phyloP scores from a whole-genome alignment of 2,888 invertebrate species.

The Macroteleia sp. region DNA sequence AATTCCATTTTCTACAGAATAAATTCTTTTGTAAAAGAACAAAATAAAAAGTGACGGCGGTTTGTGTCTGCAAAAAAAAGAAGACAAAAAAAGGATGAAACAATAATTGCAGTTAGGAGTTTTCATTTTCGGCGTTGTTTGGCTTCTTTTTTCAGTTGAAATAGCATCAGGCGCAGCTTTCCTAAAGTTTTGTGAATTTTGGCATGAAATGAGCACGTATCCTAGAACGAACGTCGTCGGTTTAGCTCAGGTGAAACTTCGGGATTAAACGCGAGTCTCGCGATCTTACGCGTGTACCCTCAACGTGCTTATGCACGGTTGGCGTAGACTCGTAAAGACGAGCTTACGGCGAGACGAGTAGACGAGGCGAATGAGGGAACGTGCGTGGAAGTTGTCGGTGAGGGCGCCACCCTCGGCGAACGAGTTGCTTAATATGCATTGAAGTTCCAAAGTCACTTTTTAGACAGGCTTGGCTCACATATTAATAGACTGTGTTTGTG shows the following conservation, averaged over 20 bases:
- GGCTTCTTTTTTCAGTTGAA: constrained; percentile 12
- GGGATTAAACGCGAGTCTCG: constrained; percentile 66
- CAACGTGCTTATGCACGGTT: constrained; percentile 56
- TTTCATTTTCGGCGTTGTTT: constrained; percentile 22
- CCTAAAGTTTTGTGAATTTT: constrained; percentile 47
- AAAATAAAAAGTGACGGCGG: neutral
- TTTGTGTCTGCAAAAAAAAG: neutral
- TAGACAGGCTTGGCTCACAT: constrained; percentile 75
- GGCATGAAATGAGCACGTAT: constrained; percentile 46
- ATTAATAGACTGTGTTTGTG: constrained; percentile 73
- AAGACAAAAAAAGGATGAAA: no score
- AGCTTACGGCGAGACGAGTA: constrained; percentile 67
- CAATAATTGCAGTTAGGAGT: neutral
- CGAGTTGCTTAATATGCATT: constrained; percentile 83
- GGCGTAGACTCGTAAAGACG: constrained; percentile 75
- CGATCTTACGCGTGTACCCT: constrained; percentile 62
- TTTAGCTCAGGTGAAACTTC: constrained; percentile 62
- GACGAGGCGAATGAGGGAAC: constrained; percentile 51
- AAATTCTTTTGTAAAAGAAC: neutral
- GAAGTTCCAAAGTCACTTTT: constrained; percentile 82
- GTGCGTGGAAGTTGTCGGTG: constrained; percentile 63
- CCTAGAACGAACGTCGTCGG: constrained; percentile 37
- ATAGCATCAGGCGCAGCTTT: constrained; percentile 21
- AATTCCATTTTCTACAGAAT: constrained; percentile 5
- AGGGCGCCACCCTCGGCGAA: constrained; percentile 59